Evolutionary conservation across 2,797 vertebrate genomes (phyloP).

Genomic region (Borostomias antarcticus): DNA sequence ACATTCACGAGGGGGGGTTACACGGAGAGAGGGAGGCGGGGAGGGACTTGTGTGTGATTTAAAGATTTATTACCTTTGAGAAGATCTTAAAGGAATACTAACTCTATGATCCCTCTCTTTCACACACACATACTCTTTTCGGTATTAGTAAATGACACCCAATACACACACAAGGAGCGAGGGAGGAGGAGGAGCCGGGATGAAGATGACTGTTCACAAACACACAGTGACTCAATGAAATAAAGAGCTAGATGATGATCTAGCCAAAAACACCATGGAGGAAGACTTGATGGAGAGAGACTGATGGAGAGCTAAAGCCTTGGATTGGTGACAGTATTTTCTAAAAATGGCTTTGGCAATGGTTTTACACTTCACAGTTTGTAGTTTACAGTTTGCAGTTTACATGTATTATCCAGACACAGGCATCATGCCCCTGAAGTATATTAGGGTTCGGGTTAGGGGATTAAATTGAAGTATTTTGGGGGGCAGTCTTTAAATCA

Average conservation of each 20-base stretch:
- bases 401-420: conserved; percentile 6
- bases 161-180: neutral
- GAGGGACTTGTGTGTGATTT: too few species aligned
- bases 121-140: conserved; percentile 4
- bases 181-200: neutral
- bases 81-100: neutral
- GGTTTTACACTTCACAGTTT: neutral
- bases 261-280: conserved; percentile 26
- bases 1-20: neutral
- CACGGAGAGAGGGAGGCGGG: too few species aligned
- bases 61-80: too few species aligned
- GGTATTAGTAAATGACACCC: conserved; percentile 29
- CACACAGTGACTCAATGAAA: neutral
- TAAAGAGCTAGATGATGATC: neutral
- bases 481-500: too few species aligned
- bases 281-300: conserved; percentile 29
- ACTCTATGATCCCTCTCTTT: neutral
- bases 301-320: conserved; percentile 23
- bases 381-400: conserved; percentile 2
- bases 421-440: conserved; percentile 23
- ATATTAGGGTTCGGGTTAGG: too few species aligned
- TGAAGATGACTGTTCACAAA: neutral
- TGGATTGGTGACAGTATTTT: conserved; percentile 31
- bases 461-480: too few species aligned
- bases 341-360: neutral